A percentile compares a stretch with the other conserved stretches of the same genome.
Evolutionary conservation across 92 coral and sea anemone species (phyloP).

Genomic region (Siderastrea siderea): DNA sequence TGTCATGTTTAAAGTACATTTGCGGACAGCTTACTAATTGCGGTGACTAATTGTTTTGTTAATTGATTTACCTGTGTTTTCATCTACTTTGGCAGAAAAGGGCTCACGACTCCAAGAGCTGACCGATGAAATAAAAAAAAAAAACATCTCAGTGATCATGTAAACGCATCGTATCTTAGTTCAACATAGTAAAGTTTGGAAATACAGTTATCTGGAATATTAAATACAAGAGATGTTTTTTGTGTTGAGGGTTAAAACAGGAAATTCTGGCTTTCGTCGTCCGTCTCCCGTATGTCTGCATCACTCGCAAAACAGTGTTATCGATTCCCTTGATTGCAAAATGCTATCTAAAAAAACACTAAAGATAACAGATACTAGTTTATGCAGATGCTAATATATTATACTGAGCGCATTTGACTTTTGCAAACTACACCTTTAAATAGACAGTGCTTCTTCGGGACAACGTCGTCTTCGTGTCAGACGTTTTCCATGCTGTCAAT

Average conservation of each 20-base stretch:
- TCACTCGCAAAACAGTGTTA: constrained; percentile 4
- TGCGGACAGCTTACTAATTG: constrained; percentile 61
- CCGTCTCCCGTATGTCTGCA: constrained; percentile 3
- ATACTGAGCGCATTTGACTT: neutral
- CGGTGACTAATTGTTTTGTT: constrained; percentile 51
- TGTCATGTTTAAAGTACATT: constrained; percentile 29
- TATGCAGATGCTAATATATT: neutral
- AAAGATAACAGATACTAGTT: neutral
- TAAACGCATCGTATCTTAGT: neutral
- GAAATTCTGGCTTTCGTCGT: constrained; percentile 22
- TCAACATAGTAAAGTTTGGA: neutral
- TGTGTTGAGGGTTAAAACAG: constrained; percentile 28
- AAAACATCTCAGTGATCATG: neutral
- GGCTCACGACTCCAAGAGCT: too few relatives aligned
- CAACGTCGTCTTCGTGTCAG: neutral
- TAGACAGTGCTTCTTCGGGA: too few relatives aligned
- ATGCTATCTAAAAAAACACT: neutral
- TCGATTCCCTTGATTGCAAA: constrained; percentile 19
- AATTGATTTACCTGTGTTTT: constrained; percentile 9
- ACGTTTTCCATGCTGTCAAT: neutral
- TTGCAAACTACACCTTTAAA: neutral
- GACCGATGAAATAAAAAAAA: neutral
- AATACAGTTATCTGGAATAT: neutral
- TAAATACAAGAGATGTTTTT: neutral
- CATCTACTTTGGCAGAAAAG: neutral